Percentiles rank a stretch among this genome's conserved stretches.
These are phyloP conservation scores for Anaspis maculata DNA, from an alignment of 2,888 invertebrate genomes.

Conservation along the genomic window DNA sequence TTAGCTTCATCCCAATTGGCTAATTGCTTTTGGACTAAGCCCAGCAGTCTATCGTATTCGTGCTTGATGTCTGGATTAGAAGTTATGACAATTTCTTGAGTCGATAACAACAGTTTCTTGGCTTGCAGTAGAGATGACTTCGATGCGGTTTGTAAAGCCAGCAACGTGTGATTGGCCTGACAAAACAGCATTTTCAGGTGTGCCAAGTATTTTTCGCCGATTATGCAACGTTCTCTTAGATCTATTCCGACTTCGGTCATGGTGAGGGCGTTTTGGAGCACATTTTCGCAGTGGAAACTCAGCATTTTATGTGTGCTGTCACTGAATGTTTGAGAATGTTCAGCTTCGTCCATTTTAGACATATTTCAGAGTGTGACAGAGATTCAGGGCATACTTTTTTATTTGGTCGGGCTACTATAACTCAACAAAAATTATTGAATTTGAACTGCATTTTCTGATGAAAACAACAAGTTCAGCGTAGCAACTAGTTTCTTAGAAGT, in stretches of 20 bases:
- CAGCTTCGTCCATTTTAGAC: too few relatives aligned
- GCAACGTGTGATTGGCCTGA: constrained; percentile 35
- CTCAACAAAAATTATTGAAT: too few relatives aligned
- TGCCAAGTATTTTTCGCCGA: constrained; percentile 39
- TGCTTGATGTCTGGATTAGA: constrained; percentile 17
- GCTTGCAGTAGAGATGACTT: constrained; percentile 34
- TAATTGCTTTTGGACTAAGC: constrained; percentile 36
- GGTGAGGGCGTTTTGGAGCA: constrained; percentile 34
- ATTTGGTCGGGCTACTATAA: too few relatives aligned
- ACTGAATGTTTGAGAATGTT: too few relatives aligned
- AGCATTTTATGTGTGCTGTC: too few relatives aligned
- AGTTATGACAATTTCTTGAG: constrained; percentile 8
- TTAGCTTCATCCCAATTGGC: constrained; percentile 32
- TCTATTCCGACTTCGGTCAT: constrained; percentile 42
- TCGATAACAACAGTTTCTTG: constrained; percentile 31
- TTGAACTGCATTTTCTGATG: too few relatives aligned
- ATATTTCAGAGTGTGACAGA: too few relatives aligned
- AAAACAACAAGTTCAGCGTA: too few relatives aligned
- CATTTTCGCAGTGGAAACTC: constrained; percentile 28
- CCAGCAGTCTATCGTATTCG: constrained; percentile 35
- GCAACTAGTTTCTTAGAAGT: too few relatives aligned
- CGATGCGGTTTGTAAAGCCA: constrained; percentile 33
- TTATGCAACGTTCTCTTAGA: constrained; percentile 34
- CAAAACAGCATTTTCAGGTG: constrained; percentile 35
- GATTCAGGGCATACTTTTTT: too few relatives aligned